A percentile compares a stretch with the other conserved stretches of the same genome.
Evolutionary conservation across 1,140 invertebrate species (phyloP).

Genomic region (Zophobas morio): DNA sequence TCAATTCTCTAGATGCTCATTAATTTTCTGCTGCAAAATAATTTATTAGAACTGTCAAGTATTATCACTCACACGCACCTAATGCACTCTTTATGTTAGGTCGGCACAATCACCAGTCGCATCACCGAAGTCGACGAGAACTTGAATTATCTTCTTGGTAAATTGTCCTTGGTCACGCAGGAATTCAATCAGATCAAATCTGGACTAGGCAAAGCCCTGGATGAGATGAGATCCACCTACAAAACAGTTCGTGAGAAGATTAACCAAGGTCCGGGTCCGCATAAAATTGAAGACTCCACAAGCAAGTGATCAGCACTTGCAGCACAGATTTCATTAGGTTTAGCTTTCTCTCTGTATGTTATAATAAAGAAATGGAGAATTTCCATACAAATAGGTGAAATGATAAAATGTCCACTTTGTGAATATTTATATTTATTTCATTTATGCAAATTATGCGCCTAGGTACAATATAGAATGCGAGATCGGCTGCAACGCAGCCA

Average conservation of each 20-base stretch:
- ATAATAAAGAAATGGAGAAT: constrained; percentile 27
- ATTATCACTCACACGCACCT: background rate
- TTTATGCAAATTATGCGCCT: constrained; percentile 68
- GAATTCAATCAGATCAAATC: constrained; percentile 90
- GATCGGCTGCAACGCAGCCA: constrained; percentile 62
- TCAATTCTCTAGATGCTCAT: no score
- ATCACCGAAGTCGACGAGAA: constrained; percentile 88
- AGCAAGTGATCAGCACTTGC: constrained; percentile 33
- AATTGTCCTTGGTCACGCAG: constrained; percentile 84
- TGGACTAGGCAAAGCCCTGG: constrained; percentile 79
- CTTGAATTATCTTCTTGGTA: constrained; percentile 87
- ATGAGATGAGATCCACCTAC: constrained; percentile 80
- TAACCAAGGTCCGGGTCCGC: constrained; percentile 65
- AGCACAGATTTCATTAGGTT: constrained; percentile 18
- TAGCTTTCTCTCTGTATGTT: constrained; percentile 26
- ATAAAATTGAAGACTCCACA: constrained; percentile 57
- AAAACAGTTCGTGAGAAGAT: constrained; percentile 77
- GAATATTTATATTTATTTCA: constrained; percentile 64
- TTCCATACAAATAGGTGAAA: constrained; percentile 27
- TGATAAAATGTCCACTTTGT: constrained; percentile 17
- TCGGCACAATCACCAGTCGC: constrained; percentile 82
- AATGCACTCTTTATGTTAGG: constrained; percentile 67
- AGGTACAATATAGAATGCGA: constrained; percentile 67
- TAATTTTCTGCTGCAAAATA: no score
- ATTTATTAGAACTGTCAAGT: background rate